Evolutionary conservation across 2,888 invertebrate genomes (phyloP), one percentile per base, ranked within the genome.

Genomic region (Cheilosia pagana): DNA sequence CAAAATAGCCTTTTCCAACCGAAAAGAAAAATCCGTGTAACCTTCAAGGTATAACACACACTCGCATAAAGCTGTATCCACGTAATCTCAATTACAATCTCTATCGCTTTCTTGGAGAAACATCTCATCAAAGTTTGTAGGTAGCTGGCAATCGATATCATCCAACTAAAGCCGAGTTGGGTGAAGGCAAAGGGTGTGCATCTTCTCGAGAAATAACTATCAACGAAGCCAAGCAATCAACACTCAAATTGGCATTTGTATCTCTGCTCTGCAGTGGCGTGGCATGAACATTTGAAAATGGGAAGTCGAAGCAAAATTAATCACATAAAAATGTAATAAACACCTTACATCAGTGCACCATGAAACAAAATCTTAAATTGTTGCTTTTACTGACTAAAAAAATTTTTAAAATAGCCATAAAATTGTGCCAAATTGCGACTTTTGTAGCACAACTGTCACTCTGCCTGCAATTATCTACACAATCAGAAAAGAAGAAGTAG

Each of bases 221-320:
- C 48, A 70, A 63, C 39, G 39, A 78, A 83, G 72, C 78, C 59
- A 28, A 68, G 62, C 78, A 78, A 83, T 83, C 78, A 83, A 70
- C 82, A 78, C 72, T 68, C 62, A 72, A 50, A 77, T 77, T 77
- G 77, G 62, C 67, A 72, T 81, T 57, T 75, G 48, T 78, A 55
- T 60, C 63, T 48, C 14, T 50, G 23, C 23, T 21, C 25, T 25
- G 10, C n/a, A n/a, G n/a, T n/a, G n/a, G n/a, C n/a, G n/a, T n/a
- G n/a, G n/a, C n/a, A n/a, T n/a, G n/a, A n/a, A n/a, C n/a, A n/a
- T n/a, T n/a, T n/a, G n/a, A n/a, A n/a, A n/a, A n/a, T n/a, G n/a
- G n/a, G n/a, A n/a, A n/a, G n/a, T n/a, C n/a, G n/a, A n/a, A n/a
- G n/a, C n/a, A n/a, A n/a, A n/a, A n/a, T n/a, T n/a, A n/a, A n/a